Percentiles rank a stretch among this genome's conserved stretches.
Evolutionary conservation across 1,140 invertebrate species (phyloP).

Genomic region (Carposina sasakii): DNA sequence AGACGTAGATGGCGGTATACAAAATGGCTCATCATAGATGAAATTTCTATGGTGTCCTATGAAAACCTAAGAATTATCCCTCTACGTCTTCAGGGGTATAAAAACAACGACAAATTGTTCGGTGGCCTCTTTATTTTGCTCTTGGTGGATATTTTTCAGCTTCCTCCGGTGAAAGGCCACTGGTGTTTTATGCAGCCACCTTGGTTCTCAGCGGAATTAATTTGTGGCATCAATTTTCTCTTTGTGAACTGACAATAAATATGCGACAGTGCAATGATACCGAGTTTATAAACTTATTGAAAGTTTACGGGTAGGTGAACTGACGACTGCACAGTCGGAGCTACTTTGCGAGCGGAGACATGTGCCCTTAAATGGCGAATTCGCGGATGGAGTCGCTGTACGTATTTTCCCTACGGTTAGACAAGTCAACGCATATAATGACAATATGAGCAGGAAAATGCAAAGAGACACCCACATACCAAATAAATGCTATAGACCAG

Average conservation of each 20-base stretch:
- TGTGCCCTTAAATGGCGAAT: constrained; percentile 17
- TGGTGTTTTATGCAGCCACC: constrained; percentile 27
- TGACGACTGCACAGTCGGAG: constrained; percentile 15
- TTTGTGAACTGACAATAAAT: constrained; percentile 18
- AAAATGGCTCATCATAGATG: constrained; percentile 29
- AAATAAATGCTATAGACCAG: constrained; percentile 21
- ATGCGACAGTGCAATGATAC: constrained; percentile 19
- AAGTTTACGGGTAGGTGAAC: constrained; percentile 22
- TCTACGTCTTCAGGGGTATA: constrained; percentile 25
- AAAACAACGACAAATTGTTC: constrained; percentile 26
- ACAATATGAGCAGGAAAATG: constrained; percentile 21
- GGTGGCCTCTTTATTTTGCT: constrained; percentile 22
- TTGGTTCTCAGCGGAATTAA: constrained; percentile 14
- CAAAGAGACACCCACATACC: constrained; percentile 3
- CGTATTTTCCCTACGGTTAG: constrained; percentile 25
- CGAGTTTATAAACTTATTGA: constrained; percentile 28
- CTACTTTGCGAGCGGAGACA: constrained; percentile 18
- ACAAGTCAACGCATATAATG: constrained; percentile 28
- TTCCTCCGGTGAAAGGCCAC: constrained; percentile 25
- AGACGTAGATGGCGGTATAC: constrained; percentile 20
- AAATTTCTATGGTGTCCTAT: constrained; percentile 33
- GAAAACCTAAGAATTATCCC: constrained; percentile 19
- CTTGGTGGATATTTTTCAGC: constrained; percentile 31
- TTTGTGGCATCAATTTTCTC: constrained; percentile 18
- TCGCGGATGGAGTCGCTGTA: constrained; percentile 25